Percentiles rank a stretch among this genome's conserved stretches.
Conservation (phyloP, 2,113 vertebrate genomes). For the Clarias magur region DNA sequence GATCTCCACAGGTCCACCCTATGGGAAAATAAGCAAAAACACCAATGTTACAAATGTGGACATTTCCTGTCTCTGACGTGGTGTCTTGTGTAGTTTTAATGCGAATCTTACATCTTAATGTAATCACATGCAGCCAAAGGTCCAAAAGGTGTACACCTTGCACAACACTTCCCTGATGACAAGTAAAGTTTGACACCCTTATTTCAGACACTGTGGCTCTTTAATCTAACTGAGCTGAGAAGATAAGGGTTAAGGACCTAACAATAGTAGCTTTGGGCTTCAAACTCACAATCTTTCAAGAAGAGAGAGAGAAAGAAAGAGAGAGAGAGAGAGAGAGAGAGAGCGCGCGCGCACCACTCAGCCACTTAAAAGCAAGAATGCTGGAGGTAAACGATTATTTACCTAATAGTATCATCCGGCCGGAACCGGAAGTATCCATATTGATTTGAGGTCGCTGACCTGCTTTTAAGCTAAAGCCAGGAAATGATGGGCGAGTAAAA, state of each 20-base stretch:
- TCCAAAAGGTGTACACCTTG: not conserved
- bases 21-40: constrained; percentile 37
- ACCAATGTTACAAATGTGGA: not conserved
- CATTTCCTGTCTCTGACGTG: no score
- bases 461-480: constrained; percentile 43
- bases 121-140: not conserved
- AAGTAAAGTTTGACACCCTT: not conserved
- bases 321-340: no score
- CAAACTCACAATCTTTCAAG: not conserved
- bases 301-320: no score
- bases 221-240: not conserved
- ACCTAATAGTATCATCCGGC: not conserved
- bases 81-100: not conserved
- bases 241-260: not conserved
- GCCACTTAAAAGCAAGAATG: not conserved
- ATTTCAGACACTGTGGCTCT: not conserved
- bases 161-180: not conserved
- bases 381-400: not conserved
- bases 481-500: constrained; percentile 50
- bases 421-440: not conserved
- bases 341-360: not conserved
- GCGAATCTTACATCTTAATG: not conserved
- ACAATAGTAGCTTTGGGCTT: not conserved
- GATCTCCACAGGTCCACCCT: constrained; percentile 97
- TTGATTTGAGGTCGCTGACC: constrained; percentile 51